These are phyloP conservation scores for Pardalotus punctatus DNA, from an alignment of 2,113 vertebrate species.

Conservation along the genomic window DNA sequence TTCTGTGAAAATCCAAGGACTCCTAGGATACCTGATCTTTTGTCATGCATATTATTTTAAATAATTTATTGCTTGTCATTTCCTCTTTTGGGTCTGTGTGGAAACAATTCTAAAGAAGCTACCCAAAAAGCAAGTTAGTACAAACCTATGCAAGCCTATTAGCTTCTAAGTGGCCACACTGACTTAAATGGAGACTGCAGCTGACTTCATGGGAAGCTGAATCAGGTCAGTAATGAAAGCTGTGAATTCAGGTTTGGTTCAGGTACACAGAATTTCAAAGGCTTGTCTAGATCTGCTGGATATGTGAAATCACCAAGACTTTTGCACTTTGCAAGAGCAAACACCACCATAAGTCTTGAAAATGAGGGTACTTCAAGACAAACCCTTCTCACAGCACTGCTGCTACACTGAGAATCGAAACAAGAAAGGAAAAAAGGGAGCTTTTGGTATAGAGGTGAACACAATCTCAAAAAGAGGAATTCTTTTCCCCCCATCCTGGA, in stretches of 20 bases:
- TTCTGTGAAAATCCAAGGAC: not conserved
- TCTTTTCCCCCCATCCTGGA: rapidly evolving
- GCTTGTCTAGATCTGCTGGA: not conserved
- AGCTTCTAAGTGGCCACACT: not conserved
- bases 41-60: not conserved
- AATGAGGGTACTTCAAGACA: not conserved
- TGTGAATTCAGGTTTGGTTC: not conserved
- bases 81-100: not conserved
- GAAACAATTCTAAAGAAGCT: not conserved
- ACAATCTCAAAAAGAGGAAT: not conserved
- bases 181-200: not conserved
- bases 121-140: not conserved
- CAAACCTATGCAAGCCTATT: not conserved
- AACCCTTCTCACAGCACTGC: not conserved
- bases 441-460: not conserved
- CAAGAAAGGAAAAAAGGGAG: not conserved
- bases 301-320: not conserved
- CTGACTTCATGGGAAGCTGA: slow-evolving; percentile 8
- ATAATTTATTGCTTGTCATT: not conserved
- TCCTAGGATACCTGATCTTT: not conserved
- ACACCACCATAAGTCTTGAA: not conserved
- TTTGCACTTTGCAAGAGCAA: not conserved
- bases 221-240: not conserved
- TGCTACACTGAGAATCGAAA: not conserved
- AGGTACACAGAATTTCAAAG: not conserved